Base-by-base conservation (phyloP, 2,888 invertebrate genomes). In the Petrolisthes manimaculis region DNA sequence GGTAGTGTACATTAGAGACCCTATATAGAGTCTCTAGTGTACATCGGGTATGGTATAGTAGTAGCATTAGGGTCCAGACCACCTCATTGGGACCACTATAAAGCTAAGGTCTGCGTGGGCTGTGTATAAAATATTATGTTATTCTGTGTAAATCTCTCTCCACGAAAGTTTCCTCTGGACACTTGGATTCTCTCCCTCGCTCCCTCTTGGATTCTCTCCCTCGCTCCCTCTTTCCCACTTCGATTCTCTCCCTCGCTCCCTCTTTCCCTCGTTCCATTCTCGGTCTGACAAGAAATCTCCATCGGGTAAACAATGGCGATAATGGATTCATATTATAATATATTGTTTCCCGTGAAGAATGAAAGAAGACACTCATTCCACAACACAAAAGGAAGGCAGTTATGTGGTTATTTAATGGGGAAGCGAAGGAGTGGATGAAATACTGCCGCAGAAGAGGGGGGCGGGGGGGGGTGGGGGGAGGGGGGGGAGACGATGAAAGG, bases 211-310 rank as follows among this genome's bases (percentile, higher is more conserved):
- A 14, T 8, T 51, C 53, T 78, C 37, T 51, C 53, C 54, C 37
- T 78, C 51, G n/a, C 53, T 78, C 78, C 54, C 24, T 78, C 51
- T 51, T n/a, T 78, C 78, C 53, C 53, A 24, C 51, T 78, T 53
- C 53, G n/a, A 51, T 53, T 78, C 53, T 78, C 78, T 78, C 12
- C 53, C 78, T 78, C 53, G 37, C 53, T 78, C 24, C 53, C 53
- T 78, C 78, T 78, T 53, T 24, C 53, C n/a, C 24, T 51, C 53
- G 6, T 51, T 24, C n/a, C 8, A 24, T n/a, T n/a, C n/a, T n/a
- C n/a, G n/a, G n/a, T n/a, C n/a, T n/a, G n/a, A n/a, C n/a, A n/a
- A n/a, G n/a, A n/a, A n/a, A n/a, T n/a, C n/a, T n/a, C n/a, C n/a
- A n/a, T n/a, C n/a, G n/a, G n/a, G n/a, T n/a, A n/a, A n/a, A n/a